Conservation (phyloP, 2,797 vertebrate genomes). For the Aldrovandia affinis region DNA sequence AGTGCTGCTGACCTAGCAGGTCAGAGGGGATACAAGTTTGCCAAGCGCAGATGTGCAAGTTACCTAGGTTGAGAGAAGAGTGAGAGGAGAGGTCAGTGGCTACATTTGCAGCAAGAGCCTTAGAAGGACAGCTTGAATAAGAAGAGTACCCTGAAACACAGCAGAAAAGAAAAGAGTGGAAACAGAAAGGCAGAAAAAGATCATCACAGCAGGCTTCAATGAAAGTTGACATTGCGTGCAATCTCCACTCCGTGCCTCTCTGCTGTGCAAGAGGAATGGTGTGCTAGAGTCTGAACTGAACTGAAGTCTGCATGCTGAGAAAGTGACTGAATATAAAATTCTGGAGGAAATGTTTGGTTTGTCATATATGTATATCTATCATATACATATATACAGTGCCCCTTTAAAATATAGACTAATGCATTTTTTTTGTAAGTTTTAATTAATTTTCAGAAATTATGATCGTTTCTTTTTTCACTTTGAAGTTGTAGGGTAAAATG, state of each 20-base stretch:
- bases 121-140: conserved; percentile 89
- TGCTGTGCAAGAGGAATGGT: neutral
- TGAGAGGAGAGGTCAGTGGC: conserved; percentile 86
- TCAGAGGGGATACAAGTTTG: neutral
- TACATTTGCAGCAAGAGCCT: conserved; percentile 86
- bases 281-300: neutral
- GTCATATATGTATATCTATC: too few relatives aligned
- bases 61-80: conserved; percentile 90
- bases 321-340: neutral
- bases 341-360: neutral
- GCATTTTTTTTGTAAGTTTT: too few relatives aligned
- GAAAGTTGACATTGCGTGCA: neutral
- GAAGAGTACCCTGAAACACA: conserved; percentile 89
- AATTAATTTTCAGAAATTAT: too few relatives aligned
- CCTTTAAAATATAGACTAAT: too few relatives aligned
- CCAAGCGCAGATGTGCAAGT: conserved; percentile 59
- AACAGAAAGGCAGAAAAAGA: conserved; percentile 37
- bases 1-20: neutral
- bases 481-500: too few relatives aligned
- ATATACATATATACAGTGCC: too few relatives aligned
- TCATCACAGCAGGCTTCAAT: neutral
- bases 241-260: too few relatives aligned
- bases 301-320: neutral
- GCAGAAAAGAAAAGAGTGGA: conserved; percentile 60
- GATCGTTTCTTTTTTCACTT: too few relatives aligned